Base-by-base conservation (phyloP, 2,797 vertebrate genomes). In the Sebastiscus tertius region DNA sequence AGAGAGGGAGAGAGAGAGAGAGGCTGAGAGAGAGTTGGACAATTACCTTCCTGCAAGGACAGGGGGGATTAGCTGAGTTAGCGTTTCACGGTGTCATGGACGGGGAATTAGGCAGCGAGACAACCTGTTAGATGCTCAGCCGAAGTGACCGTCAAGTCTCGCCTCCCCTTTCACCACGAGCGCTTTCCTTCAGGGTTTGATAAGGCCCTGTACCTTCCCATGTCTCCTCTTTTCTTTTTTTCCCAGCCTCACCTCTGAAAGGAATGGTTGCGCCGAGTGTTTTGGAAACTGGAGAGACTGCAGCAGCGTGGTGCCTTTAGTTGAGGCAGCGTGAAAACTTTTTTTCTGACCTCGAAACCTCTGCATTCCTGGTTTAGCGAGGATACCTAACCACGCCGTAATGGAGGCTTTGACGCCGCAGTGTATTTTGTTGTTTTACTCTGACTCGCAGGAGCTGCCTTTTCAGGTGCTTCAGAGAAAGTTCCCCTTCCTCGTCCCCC, bases 281-380 rank as follows among this genome's bases (percentile, higher is more conserved):
- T 94, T 92, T 92, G 88, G 89, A 92, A 92, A 90, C 72, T 85
- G 64, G 75, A 89, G 93, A 64, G 74, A 90, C 69, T 34, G 24
- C 80, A 89, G 75, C 89, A 92, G 92, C 88, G 85, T 90, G 91
- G 85, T 90, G 90, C 86, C 88, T 39, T 66, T 81, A 86, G 71
- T 87, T 80, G 85, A 89, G 87, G 87, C 92, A 91, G 88, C 81
- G 54, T 88, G 87, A 89, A 90, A 87, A 93, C 74, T 65, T 79
- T 68, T 89, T 86, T 39, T 39, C 12, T 87, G 87, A 91, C 83
- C 91, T 92, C 69, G 75, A 42, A 87, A 89, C 87, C 86, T 89
- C 87, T 87, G 80, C 91, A 93, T 94, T 93, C 91, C 93, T 91
- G 81, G 74, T 91, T 84, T 73, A 87, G 83, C 42, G 77, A 87